These are phyloP conservation scores for Sphaerophoria taeniata DNA, from an alignment of 2,888 invertebrate species.

Conservation along the genomic window DNA sequence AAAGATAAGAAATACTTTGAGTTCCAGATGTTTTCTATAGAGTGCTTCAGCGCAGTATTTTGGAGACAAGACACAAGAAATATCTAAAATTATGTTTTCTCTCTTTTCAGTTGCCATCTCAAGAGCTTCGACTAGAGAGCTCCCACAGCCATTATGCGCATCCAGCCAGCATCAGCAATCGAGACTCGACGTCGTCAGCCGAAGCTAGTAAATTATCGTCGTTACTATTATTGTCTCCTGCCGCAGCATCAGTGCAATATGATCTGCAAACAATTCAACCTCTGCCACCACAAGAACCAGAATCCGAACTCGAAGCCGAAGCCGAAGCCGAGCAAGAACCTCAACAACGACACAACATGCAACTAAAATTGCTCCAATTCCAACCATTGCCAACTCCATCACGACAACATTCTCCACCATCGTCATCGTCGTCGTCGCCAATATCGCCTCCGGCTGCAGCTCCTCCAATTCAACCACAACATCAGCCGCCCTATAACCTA, in stretches of 20 bases:
- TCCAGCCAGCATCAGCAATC: not conserved
- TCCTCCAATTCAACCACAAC: conserved; percentile 19
- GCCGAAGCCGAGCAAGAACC: conserved; percentile 38
- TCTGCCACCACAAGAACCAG: conserved; percentile 29
- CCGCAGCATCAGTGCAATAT: conserved; percentile 51
- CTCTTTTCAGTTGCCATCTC: conserved; percentile 53
- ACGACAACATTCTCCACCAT: conserved; percentile 61
- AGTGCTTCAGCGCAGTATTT: too few relatives aligned
- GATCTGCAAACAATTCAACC: conserved; percentile 50
- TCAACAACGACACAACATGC: conserved; percentile 48
- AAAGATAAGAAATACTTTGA: too few relatives aligned
- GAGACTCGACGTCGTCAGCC: conserved; percentile 29
- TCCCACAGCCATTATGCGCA: conserved; percentile 42
- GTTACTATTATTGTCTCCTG: conserved; percentile 10
- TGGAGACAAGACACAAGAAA: too few relatives aligned
- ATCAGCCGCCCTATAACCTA: conserved; percentile 67
- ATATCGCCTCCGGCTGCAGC: not conserved
- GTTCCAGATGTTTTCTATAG: too few relatives aligned
- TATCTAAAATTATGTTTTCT: not conserved
- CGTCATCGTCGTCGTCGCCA: not conserved
- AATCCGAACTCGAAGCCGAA: conserved; percentile 45
- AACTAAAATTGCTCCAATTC: conserved; percentile 66
- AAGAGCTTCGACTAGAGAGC: conserved; percentile 51
- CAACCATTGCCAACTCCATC: conserved; percentile 56
- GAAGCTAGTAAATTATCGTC: conserved; percentile 33